phyloP scores from a whole-genome alignment of 1,140 invertebrate species.

The Cotesia glomerata region DNA sequence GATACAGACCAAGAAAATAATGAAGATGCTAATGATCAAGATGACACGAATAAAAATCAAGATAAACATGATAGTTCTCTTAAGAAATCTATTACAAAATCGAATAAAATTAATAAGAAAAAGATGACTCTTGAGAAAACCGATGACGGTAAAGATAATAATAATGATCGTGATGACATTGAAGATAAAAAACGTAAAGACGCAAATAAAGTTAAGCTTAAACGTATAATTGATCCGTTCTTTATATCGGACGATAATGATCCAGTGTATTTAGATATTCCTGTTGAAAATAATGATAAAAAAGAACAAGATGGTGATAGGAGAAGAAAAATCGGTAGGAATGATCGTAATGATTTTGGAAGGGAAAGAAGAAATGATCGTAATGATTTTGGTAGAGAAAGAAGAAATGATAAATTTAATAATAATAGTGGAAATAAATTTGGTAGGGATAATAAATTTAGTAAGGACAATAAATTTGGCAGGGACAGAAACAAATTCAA shows the following conservation, averaged over 20 bases:
- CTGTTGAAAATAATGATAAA: constrained; percentile 17
- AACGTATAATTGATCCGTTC: constrained; percentile 47
- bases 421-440: too few species aligned
- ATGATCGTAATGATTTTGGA: background rate
- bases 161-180: constrained; percentile 16
- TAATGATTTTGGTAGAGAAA: background rate
- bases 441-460: too few species aligned
- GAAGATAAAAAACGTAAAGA: background rate
- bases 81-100: background rate
- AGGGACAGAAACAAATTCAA: constrained; percentile 13
- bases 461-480: constrained; percentile 9
- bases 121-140: background rate
- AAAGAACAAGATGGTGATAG: constrained; percentile 1
- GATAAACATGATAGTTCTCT: background rate
- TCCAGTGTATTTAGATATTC: constrained; percentile 40
- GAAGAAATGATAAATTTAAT: too few species aligned
- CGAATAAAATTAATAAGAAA: background rate
- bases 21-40: too few species aligned
- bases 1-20: too few species aligned
- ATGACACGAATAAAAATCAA: too few species aligned
- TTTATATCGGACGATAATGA: constrained; percentile 45
- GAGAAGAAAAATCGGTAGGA: constrained; percentile 19
- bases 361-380: constrained; percentile 13
- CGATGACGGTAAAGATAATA: background rate
- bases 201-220: constrained; percentile 17